Evolutionary conservation across 2,888 invertebrate species (phyloP), one percentile per base, ranked within the genome.

Genomic region (Subacronicta megacephala): DNA sequence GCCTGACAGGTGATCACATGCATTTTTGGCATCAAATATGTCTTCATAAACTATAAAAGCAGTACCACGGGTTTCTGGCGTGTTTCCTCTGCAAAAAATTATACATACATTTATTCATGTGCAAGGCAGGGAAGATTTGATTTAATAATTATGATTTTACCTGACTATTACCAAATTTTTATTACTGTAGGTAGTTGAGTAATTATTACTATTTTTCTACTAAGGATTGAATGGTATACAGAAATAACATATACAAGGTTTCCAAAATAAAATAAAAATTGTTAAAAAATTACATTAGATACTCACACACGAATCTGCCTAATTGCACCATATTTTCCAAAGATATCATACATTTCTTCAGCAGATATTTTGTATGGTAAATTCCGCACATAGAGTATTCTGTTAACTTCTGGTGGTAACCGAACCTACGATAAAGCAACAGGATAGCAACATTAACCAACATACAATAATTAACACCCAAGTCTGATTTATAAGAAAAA

Each of bases 281-380:
- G n/a, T n/a, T n/a, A n/a, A n/a, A n/a, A n/a, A n/a, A n/a, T 23
- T 1, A 6, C 7, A 23, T 6, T 5, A 10, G 16, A 31, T 58
- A 49, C 98, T 96, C 95, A 98, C 98, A 99, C 98, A 93, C 99
- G 95, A 62, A 99, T 99, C 94, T 99, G 99, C 77, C 99, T 94
- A 71, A 99, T 99, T 3, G 99, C 99, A 77, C 99, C 99, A 93
- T 99, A 99, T 95, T 99, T 99, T 15, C 99, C 99, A 95, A 99
- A 99, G 68, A 99, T 99, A 92, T 99, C 99, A 87, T 99, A 99
- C 99, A 99, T 99, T 96, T 99, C 99, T 91, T 99, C 99, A 6
- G 98, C 98, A 45, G 99, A 99, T 76, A 99, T 99, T 95, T 99
- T 99, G 84, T 99, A 99, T 0, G 99, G 99, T 61, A 99, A 95